A percentile compares a stretch with the other conserved stretches of the same genome.
Evolutionary conservation across 2,888 invertebrate species (phyloP).

Genomic region (Poecilobothrus nobilitatus): DNA sequence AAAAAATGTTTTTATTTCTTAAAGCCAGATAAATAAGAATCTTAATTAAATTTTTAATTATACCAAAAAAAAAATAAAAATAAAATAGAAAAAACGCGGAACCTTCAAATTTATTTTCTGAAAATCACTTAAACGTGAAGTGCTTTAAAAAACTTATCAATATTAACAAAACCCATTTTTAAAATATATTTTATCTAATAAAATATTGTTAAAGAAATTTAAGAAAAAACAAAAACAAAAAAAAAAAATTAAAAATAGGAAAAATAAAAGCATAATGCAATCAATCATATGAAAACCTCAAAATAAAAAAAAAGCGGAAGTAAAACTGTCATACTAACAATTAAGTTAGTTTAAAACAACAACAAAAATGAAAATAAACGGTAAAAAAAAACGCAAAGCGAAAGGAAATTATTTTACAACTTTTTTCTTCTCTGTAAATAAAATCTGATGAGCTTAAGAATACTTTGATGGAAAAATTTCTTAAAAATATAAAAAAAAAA

Average conservation of each 20-base stretch:
- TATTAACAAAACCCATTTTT: too few relatives aligned
- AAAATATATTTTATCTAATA: too few relatives aligned
- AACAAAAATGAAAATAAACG: too few relatives aligned
- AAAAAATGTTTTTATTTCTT: too few relatives aligned
- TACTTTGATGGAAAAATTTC: not conserved
- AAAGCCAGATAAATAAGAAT: not conserved
- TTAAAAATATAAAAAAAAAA: not conserved
- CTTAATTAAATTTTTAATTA: conserved; percentile 5
- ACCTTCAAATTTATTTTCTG: not conserved
- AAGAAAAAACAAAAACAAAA: not conserved
- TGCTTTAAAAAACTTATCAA: too few relatives aligned
- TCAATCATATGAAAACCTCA: conserved; percentile 6
- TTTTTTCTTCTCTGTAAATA: not conserved
- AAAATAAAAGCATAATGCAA: not conserved
- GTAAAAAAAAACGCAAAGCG: too few relatives aligned
- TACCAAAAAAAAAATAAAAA: not conserved
- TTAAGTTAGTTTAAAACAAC: not conserved
- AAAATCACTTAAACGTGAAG: too few relatives aligned
- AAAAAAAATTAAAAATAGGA: not conserved
- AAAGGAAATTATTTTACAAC: too few relatives aligned
- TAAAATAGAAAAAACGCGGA: too few relatives aligned
- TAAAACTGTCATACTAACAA: not conserved
- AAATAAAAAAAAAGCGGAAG: not conserved
- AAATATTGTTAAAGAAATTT: not conserved
- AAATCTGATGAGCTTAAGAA: not conserved